Conservation (phyloP, 2,113 vertebrate species). For the Gasterosteus aculeatus region DNA sequence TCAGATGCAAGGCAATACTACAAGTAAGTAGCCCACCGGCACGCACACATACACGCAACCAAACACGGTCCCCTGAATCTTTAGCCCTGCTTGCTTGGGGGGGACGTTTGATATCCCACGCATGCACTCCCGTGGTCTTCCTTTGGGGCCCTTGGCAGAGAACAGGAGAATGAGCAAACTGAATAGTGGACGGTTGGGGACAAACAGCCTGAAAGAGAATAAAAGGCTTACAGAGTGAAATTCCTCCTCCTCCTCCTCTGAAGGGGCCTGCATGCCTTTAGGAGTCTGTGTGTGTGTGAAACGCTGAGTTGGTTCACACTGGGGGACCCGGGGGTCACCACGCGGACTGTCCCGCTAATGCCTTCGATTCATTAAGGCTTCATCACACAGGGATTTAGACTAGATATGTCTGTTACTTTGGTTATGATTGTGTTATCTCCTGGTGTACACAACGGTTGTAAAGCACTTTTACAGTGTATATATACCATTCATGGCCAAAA, state of each 20-base stretch:
- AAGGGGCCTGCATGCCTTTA: constrained; percentile 66
- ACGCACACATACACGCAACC: neutral
- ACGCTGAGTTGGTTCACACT: constrained; percentile 59
- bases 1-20: constrained; percentile 99
- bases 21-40: constrained; percentile 87
- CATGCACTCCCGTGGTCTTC: constrained; percentile 35
- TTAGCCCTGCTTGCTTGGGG: constrained; percentile 14
- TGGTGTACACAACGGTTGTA: constrained; percentile 24
- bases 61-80: constrained; percentile 9
- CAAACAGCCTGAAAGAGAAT: constrained; percentile 65
- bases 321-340: constrained; percentile 44
- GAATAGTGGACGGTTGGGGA: constrained; percentile 66
- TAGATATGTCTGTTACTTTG: neutral
- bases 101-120: constrained; percentile 23
- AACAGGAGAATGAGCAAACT: constrained; percentile 68
- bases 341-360: constrained; percentile 25
- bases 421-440: constrained; percentile 38
- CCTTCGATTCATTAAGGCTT: constrained; percentile 36
- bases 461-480: neutral
- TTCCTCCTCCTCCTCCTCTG: constrained; percentile 56
- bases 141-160: constrained; percentile 39
- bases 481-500: constrained; percentile 8
- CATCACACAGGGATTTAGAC: constrained; percentile 34
- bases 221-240: constrained; percentile 64
- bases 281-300: constrained; percentile 68